Percentiles rank a stretch among this genome's conserved stretches.
Evolutionary conservation across 2,113 vertebrate genomes (phyloP).

Genomic region (Delphinapterus leucas): DNA sequence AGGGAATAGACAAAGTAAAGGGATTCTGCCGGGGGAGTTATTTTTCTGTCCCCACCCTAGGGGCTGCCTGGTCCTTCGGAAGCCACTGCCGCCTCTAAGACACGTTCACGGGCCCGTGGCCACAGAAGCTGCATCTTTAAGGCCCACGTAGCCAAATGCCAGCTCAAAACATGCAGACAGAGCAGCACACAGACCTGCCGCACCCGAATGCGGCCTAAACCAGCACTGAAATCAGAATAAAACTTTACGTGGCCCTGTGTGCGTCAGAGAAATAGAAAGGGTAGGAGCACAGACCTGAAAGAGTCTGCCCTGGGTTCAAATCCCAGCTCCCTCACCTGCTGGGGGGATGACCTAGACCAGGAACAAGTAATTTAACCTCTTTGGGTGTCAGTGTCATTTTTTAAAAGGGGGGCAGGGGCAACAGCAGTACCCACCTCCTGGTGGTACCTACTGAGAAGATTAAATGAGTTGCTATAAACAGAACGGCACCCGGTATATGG

Average conservation of each 20-base stretch:
- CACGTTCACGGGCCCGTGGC: not conserved
- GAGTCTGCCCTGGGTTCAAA: not conserved
- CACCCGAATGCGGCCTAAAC: not conserved
- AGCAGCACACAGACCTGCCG: accelerated
- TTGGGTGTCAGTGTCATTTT: not conserved
- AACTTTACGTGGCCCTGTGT: accelerated
- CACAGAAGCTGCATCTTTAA: not conserved
- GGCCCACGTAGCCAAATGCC: not conserved
- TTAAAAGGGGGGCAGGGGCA: accelerated
- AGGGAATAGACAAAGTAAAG: not conserved
- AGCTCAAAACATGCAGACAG: not conserved
- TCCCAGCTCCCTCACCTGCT: not conserved
- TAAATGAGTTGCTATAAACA: accelerated
- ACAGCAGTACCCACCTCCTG: not conserved
- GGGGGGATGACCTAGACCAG: not conserved
- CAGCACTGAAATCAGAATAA: accelerated
- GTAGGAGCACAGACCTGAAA: not conserved
- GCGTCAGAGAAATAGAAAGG: accelerated
- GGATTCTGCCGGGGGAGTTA: not conserved
- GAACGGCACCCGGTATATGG: accelerated
- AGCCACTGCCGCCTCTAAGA: not conserved
- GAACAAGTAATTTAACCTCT: not conserved
- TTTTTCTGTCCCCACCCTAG: not conserved
- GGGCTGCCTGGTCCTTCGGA: not conserved
- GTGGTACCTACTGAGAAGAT: not conserved